phyloP scores from a whole-genome alignment of 92 coral and sea anemone genomes.

The Porites lobata region DNA sequence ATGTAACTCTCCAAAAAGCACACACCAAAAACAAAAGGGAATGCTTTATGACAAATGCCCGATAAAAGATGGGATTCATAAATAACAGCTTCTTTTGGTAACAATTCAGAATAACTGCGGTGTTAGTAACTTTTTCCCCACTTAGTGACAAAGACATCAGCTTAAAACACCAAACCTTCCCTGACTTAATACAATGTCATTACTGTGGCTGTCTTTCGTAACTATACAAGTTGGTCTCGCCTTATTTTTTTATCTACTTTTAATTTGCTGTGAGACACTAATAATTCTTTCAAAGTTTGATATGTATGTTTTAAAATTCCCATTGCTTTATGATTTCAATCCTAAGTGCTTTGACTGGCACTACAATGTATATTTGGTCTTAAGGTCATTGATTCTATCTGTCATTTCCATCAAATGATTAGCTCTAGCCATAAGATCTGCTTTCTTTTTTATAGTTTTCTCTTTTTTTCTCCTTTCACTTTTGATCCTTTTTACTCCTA shows the following conservation, averaged over 20 bases:
- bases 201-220: constrained; percentile 16
- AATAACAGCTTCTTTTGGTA: too few relatives aligned
- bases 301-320: not conserved
- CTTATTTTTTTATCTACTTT: constrained; percentile 51
- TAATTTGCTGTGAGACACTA: constrained; percentile 2
- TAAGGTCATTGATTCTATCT: constrained; percentile 14
- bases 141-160: too few relatives aligned
- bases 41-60: too few relatives aligned
- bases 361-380: constrained; percentile 9
- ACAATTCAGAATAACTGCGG: too few relatives aligned
- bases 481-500: constrained; percentile 38
- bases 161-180: not conserved
- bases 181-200: constrained; percentile 32
- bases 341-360: constrained; percentile 5
- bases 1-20: too few relatives aligned
- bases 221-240: constrained; percentile 36
- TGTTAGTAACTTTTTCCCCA: too few relatives aligned
- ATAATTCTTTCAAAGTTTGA: too few relatives aligned
- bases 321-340: constrained; percentile 12
- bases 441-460: constrained; percentile 33
- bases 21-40: too few relatives aligned
- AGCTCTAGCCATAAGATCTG: constrained; percentile 16
- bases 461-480: constrained; percentile 41
- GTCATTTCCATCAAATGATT: constrained; percentile 13
- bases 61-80: too few relatives aligned